These are phyloP conservation scores for Felis catus DNA, from an alignment of 2,113 vertebrate genomes.

Conservation along the genomic window DNA sequence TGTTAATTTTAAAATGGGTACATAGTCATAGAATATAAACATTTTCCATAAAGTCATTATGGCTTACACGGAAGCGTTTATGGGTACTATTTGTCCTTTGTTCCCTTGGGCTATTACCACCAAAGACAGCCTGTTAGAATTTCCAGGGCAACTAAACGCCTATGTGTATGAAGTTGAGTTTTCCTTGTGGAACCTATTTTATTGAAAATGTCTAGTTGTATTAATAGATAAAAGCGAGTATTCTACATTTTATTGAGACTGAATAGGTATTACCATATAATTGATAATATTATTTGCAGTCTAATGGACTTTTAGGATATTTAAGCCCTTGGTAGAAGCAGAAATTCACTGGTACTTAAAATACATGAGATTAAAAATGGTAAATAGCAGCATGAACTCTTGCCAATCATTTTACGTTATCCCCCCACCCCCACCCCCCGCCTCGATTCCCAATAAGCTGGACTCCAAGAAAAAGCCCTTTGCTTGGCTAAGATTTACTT, in stretches of 20 bases:
- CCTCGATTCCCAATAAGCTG: background rate
- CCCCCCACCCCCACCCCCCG: too few species aligned
- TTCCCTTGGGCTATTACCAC: background rate
- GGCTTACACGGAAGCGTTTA: slow-evolving; percentile 1
- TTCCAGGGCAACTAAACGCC: background rate
- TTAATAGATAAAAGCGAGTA: background rate
- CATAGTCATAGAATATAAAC: background rate
- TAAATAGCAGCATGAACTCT: slow-evolving; percentile 4
- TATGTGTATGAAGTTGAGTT: background rate
- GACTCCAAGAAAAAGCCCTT: background rate
- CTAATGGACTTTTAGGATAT: background rate
- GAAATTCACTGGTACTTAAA: slow-evolving; percentile 21
- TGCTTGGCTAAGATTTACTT: background rate
- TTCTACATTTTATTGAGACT: background rate
- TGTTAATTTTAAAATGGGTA: slow-evolving; percentile 8
- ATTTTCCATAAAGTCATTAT: slow-evolving; percentile 44
- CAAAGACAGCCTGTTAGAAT: background rate
- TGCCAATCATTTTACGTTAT: background rate
- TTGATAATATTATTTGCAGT: background rate
- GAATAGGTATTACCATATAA: background rate
- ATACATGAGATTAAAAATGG: background rate
- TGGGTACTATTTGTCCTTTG: background rate
- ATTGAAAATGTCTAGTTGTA: background rate
- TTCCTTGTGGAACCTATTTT: background rate
- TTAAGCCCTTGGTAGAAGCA: background rate